These are phyloP conservation scores for Drepanosiphum platanoidis DNA, from an alignment of 2,888 invertebrate species.

Conservation along the genomic window DNA sequence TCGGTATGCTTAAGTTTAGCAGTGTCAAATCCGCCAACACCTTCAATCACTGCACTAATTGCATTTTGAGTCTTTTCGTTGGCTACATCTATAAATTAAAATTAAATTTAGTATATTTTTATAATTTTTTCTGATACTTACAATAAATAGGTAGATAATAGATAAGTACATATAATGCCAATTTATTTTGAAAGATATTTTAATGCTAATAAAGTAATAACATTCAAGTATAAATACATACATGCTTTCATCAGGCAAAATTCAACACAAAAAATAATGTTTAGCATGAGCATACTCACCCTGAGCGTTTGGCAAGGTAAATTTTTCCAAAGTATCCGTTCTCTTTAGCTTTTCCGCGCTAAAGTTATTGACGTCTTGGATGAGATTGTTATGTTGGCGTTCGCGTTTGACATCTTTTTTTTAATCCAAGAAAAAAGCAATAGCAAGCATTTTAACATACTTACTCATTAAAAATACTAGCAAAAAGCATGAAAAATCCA, in stretches of 20 bases:
- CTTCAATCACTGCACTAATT: conserved; percentile 83
- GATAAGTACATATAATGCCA: no score
- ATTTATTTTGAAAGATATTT: neutral
- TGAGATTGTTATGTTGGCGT: conserved; percentile 74
- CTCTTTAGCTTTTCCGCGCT: conserved; percentile 87
- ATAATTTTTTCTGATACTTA: neutral
- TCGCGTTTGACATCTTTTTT: conserved; percentile 64
- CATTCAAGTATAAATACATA: neutral
- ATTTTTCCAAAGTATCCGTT: conserved; percentile 90
- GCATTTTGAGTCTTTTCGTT: conserved; percentile 85
- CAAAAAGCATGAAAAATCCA: conserved; percentile 27
- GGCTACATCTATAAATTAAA: conserved; percentile 76
- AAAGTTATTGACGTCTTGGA: conserved; percentile 91
- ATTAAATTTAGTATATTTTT: conserved; percentile 74
- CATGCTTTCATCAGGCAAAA: neutral
- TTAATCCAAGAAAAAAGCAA: conserved; percentile 56
- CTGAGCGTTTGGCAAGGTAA: conserved; percentile 91
- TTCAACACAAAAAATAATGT: neutral
- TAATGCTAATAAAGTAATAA: neutral
- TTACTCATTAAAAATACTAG: conserved; percentile 19
- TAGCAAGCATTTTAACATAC: conserved; percentile 61
- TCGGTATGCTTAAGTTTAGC: conserved; percentile 88
- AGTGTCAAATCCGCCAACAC: conserved; percentile 86
- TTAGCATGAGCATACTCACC: conserved; percentile 71
- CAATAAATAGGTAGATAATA: neutral